A percentile compares a stretch with the other conserved stretches of the same genome.
phyloP scores from a whole-genome alignment of 2,888 invertebrate genomes.

The Macrophya alboannulata region DNA sequence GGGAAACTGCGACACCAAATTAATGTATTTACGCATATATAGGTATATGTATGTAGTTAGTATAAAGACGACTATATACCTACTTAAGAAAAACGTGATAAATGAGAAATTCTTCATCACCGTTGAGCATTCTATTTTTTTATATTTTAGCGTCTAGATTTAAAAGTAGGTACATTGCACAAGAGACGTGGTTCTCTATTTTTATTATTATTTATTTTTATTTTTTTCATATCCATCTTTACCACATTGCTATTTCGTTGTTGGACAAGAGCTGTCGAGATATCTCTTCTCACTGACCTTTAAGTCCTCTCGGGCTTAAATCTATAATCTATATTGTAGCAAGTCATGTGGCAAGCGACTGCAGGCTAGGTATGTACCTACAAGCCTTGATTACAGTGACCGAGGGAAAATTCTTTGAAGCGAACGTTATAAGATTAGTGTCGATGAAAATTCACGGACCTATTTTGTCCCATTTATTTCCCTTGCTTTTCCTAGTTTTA shows the following conservation, averaged over 20 bases:
- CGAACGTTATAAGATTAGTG: constrained; percentile 14
- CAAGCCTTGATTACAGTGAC: constrained; percentile 28
- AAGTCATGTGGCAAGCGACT: constrained; percentile 36
- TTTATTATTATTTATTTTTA: not conserved
- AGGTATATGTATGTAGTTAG: no score
- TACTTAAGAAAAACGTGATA: not conserved
- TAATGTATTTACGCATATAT: not conserved
- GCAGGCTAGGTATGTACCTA: not conserved
- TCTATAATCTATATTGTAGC: constrained; percentile 51
- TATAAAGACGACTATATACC: not conserved
- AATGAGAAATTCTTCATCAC: not conserved
- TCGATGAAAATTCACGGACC: constrained; percentile 29
- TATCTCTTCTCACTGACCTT: constrained; percentile 39
- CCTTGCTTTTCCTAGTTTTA: not conserved
- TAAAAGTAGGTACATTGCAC: not conserved
- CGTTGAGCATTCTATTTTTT: no score
- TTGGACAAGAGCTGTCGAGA: not conserved
- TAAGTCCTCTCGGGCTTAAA: constrained; percentile 27
- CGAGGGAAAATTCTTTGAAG: constrained; percentile 13
- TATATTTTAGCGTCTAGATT: not conserved
- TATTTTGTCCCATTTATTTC: not conserved
- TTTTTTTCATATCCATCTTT: not conserved
- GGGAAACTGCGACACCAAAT: not conserved
- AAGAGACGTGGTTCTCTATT: not conserved
- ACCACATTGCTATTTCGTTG: constrained; percentile 12